Conservation (phyloP, 2,888 invertebrate genomes). For the Hirudinaria manillensis region DNA sequence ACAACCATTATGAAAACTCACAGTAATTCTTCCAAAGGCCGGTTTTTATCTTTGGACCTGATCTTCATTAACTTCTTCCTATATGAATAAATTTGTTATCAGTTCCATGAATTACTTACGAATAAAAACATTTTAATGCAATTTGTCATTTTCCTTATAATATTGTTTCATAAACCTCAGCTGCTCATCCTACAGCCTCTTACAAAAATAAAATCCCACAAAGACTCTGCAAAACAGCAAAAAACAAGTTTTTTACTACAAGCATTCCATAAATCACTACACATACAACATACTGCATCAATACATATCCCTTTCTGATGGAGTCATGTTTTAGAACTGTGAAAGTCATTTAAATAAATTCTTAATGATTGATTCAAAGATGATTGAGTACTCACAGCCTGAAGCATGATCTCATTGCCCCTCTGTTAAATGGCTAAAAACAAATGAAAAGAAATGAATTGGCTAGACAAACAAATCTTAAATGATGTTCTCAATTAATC, state of each 20-base stretch:
- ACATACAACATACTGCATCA: neutral
- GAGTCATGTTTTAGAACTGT: too few species aligned
- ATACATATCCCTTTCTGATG: neutral
- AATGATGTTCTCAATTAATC: neutral
- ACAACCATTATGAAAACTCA: neutral
- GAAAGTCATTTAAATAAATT: neutral
- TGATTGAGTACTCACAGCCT: conserved; percentile 55
- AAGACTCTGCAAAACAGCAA: too few species aligned
- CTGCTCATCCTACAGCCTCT: too few species aligned
- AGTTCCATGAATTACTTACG: too few species aligned
- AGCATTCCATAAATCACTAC: too few species aligned
- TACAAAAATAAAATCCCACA: too few species aligned
- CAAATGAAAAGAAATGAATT: conserved; percentile 31
- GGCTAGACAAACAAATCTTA: neutral
- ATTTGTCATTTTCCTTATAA: too few species aligned
- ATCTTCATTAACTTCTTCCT: conserved; percentile 11
- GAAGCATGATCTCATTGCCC: conserved; percentile 61
- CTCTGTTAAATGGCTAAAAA: conserved; percentile 57
- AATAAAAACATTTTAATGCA: too few species aligned
- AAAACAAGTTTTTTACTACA: too few species aligned
- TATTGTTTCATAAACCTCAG: too few species aligned
- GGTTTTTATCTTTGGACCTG: neutral
- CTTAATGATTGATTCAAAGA: neutral
- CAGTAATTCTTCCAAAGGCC: neutral
- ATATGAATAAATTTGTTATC: neutral